These are phyloP conservation scores for Bufo gargarizans DNA, from an alignment of 2,113 vertebrate genomes.

Conservation along the genomic window DNA sequence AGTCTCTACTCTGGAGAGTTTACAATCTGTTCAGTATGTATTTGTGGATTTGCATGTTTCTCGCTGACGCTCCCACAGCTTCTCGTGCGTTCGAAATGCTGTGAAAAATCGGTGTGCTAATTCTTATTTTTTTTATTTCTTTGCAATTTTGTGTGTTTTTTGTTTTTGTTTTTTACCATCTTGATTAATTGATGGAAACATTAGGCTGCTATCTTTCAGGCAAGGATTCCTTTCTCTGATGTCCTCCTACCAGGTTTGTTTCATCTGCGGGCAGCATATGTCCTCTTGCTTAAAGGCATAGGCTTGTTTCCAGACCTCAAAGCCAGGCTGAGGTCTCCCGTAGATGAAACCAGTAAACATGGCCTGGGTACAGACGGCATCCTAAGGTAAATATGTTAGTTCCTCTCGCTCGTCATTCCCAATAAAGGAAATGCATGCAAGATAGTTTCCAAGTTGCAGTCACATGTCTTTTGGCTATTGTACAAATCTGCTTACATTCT, in stretches of 20 bases:
- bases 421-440: constrained; percentile 4
- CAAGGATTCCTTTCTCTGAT: not conserved
- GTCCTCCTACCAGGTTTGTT: constrained; percentile 10
- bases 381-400: not conserved
- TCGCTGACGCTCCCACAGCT: not conserved
- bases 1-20: not conserved
- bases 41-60: not conserved
- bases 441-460: not conserved
- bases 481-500: not conserved
- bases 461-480: constrained; percentile 6
- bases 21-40: not conserved
- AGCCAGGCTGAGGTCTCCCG: not conserved
- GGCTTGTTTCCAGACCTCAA: not conserved
- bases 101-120: too few relatives aligned
- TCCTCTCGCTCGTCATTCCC: constrained; percentile 4
- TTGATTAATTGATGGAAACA: not conserved
- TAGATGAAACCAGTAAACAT: not conserved
- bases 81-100: not conserved
- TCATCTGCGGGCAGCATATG: constrained; percentile 19
- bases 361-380: not conserved
- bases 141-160: not conserved
- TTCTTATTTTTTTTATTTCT: not conserved
- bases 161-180: too few relatives aligned
- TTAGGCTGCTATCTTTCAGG: not conserved
- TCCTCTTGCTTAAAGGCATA: constrained; percentile 4